Evolutionary conservation across 2,113 vertebrate genomes (phyloP).

Genomic region (Cololabis saira): DNA sequence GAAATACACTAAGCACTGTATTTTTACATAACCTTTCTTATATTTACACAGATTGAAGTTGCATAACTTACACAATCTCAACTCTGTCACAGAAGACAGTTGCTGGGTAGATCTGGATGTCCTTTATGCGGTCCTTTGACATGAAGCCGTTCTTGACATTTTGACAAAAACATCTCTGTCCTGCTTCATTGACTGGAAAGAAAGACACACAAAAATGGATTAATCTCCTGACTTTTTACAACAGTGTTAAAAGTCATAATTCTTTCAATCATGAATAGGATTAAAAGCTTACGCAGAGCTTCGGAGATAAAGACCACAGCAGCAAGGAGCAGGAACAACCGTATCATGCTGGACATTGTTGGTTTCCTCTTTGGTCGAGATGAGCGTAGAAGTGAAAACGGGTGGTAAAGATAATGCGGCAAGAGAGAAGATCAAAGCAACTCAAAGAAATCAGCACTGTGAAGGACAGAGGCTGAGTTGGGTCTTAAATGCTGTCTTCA

Average conservation of each 20-base stretch:
- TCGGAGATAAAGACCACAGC: conserved; percentile 44
- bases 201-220: not conserved
- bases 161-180: conserved; percentile 60
- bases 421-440: not conserved
- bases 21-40: not conserved
- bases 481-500: conserved; percentile 25
- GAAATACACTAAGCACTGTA: too few relatives aligned
- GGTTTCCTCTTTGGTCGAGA: conserved; percentile 22
- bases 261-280: not conserved
- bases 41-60: not conserved
- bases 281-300: conserved; percentile 61
- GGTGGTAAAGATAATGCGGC: not conserved
- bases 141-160: fast-evolving
- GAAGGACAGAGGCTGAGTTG: not conserved
- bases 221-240: not conserved
- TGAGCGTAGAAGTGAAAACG: not conserved
- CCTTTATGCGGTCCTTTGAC: not conserved
- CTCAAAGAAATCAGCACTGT: conserved; percentile 15
- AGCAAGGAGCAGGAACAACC: conserved; percentile 62
- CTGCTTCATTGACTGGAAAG: conserved; percentile 22
- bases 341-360: conserved; percentile 57
- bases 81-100: conserved; percentile 59
- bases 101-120: conserved; percentile 65
- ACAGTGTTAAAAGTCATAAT: not conserved
- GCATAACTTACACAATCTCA: conserved; percentile 74